These are phyloP conservation scores for Notechis scutatus DNA, from an alignment of 2,113 vertebrate species.

Conservation along the genomic window DNA sequence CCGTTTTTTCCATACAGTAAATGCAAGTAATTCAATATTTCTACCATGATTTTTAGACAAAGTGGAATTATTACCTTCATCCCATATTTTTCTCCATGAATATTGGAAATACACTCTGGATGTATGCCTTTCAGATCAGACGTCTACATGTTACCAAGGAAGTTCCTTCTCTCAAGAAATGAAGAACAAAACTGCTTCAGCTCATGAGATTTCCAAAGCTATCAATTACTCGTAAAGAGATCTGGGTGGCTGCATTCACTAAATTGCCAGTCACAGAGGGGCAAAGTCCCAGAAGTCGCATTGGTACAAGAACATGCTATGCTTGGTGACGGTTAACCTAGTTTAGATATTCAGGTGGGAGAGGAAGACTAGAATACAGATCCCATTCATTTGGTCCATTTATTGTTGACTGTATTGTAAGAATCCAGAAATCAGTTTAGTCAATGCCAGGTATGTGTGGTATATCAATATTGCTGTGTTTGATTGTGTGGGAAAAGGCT, in stretches of 20 bases:
- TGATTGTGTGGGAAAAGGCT: background rate
- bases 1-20: background rate
- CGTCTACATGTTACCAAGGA: background rate
- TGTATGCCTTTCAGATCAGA: background rate
- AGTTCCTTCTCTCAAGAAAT: background rate
- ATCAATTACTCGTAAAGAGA: background rate
- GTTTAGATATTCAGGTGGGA: background rate
- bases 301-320: background rate
- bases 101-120: background rate
- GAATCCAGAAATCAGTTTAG: background rate
- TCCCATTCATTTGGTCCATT: background rate
- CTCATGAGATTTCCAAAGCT: background rate
- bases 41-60: background rate
- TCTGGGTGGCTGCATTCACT: background rate
- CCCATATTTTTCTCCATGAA: background rate
- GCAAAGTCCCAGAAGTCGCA: background rate
- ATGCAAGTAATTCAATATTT: background rate
- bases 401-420: background rate
- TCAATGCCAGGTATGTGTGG: background rate
- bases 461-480: background rate
- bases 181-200: background rate
- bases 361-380: background rate
- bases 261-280: background rate
- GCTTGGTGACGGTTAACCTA: background rate
- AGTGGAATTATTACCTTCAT: background rate